These are phyloP conservation scores for Sardina pilchardus DNA, from an alignment of 2,113 vertebrate genomes.

Conservation along the genomic window DNA sequence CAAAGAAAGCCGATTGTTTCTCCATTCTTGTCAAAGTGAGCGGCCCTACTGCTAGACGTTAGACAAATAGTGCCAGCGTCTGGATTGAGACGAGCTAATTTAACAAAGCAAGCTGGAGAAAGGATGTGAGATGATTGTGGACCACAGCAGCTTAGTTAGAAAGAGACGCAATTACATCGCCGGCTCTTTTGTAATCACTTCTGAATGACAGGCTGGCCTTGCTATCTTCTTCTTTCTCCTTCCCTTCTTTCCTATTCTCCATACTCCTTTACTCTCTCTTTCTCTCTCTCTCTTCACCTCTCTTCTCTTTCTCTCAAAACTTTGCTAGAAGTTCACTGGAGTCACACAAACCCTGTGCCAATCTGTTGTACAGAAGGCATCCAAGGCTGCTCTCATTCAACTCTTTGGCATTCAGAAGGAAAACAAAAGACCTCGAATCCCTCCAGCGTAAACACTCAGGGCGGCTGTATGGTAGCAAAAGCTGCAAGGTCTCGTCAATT, in stretches of 20 bases:
- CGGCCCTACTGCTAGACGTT: background rate
- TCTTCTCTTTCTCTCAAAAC: background rate
- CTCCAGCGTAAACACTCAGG: background rate
- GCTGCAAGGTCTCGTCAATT: background rate
- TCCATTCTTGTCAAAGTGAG: background rate
- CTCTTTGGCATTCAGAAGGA: constrained; percentile 22
- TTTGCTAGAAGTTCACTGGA: background rate
- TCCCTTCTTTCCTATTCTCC: background rate
- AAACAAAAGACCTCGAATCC: background rate
- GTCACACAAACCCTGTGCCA: background rate
- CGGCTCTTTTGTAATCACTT: background rate
- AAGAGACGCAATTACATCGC: background rate
- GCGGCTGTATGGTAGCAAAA: background rate
- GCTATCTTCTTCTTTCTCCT: background rate
- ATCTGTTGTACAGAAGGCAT: background rate
- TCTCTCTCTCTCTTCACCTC: background rate
- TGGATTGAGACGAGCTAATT: background rate
- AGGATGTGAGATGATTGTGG: background rate
- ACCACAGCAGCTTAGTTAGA: background rate
- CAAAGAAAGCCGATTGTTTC: background rate
- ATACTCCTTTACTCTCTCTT: background rate
- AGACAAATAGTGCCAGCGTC: background rate
- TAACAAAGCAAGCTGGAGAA: background rate
- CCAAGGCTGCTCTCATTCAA: background rate
- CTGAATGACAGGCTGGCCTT: background rate